A percentile compares a stretch with the other conserved stretches of the same genome.
These are phyloP conservation scores for Sebastes cheni DNA, from an alignment of 2,797 vertebrate species.

Conservation along the genomic window DNA sequence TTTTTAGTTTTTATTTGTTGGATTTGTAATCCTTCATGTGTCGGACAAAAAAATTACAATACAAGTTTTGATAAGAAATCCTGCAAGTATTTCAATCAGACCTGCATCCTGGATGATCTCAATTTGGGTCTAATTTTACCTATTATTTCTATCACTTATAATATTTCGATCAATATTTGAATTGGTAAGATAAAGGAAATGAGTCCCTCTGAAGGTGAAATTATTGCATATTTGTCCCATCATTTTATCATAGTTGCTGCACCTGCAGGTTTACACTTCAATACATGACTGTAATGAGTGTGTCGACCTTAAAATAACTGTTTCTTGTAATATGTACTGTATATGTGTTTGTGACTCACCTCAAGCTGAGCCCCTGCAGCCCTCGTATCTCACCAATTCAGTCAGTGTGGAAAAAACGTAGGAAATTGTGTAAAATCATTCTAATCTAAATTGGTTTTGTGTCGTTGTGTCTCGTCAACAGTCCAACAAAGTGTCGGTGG, in stretches of 20 bases:
- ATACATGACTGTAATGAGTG: not conserved
- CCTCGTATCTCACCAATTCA: not conserved
- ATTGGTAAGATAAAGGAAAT: not conserved
- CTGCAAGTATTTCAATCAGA: no score
- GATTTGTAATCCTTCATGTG: not conserved
- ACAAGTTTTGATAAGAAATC: no score
- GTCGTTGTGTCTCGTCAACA: conserved; percentile 70
- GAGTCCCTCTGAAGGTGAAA: not conserved
- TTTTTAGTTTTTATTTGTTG: not conserved
- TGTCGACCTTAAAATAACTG: not conserved
- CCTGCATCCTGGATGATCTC: no score
- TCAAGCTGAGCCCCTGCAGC: not conserved
- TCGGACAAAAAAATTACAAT: no score
- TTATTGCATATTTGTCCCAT: not conserved
- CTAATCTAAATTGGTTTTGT: not conserved
- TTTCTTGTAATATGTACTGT: not conserved
- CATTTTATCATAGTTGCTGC: not conserved
- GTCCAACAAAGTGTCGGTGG: conserved; percentile 97
- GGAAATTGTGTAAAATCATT: not conserved
- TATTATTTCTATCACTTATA: no score
- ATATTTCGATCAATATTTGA: not conserved
- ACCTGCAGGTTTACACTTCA: not conserved
- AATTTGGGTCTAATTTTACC: no score
- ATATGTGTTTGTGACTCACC: not conserved
- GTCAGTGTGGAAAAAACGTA: not conserved